Evolutionary conservation across 1,140 invertebrate species (phyloP), one percentile per base, ranked within the genome.

Genomic region (Megathymus violae): DNA sequence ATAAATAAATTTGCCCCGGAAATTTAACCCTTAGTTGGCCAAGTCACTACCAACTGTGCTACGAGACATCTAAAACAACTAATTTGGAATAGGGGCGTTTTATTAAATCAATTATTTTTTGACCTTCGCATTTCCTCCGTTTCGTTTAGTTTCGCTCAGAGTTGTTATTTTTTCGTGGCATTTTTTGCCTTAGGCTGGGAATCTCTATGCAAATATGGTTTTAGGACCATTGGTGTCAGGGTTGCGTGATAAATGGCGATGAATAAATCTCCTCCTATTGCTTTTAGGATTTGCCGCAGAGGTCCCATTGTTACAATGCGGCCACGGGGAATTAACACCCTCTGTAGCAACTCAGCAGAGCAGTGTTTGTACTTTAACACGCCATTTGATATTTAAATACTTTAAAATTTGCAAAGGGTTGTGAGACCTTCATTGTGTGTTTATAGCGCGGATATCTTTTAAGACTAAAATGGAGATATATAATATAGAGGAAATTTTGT

Each of bases 131-230:
- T 34, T 15, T 34, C 3, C 13, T 3, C 34, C 14, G 38, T 34
- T 36, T 44, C 7, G 16, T 9, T 52, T 16, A 38, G 34, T 54
- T 54, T 22, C 51, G 36, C 38, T 41, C 36, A 41, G 11, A 34
- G 14, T 17, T 17, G 19, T 40, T 41, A 41, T 14, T 40, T 31
- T 34, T 38, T 17, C 13, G 36, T 16, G 17, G 9, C 10, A 36
- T 40, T 51, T 17, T 14, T 58, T 34, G 19, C 41, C 36, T 13
- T 10, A 34, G 36, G n/a, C 27, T n/a, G 27, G 43, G 17, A 36
- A 59, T 44, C 10, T 47, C 27, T 46, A 59, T 59, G 54, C 54
- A 59, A 59, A 59, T 59, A 59, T 59, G 54, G 27, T 56, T 56
- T 56, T 31, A 47, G 54, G 54, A 13, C 41, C 54, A 46, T 46